Percentiles rank a stretch among this genome's conserved stretches.
Evolutionary conservation across 2,113 vertebrate genomes (phyloP).

Genomic region (Hemibagrus wyckioides): DNA sequence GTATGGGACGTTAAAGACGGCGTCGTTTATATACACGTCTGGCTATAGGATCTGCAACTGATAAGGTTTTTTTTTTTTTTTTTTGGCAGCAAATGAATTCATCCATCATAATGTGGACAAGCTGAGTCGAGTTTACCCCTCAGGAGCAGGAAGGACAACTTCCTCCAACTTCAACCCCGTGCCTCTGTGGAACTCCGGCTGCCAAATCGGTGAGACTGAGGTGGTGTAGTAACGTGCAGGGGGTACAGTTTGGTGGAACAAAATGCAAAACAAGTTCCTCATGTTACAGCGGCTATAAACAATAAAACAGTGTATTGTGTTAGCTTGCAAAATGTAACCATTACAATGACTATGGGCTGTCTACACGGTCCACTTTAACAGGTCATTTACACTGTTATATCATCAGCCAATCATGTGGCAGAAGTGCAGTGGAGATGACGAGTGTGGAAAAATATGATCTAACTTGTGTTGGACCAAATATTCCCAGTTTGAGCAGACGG

Average conservation of each 20-base stretch:
- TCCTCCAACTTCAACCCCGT: conserved; percentile 92
- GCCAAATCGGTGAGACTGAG: conserved; percentile 82
- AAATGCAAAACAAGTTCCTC: too few relatives aligned
- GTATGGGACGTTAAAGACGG: too few relatives aligned
- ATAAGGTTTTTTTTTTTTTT: background rate
- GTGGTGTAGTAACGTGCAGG: background rate
- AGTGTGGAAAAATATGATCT: too few relatives aligned
- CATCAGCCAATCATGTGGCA: too few relatives aligned
- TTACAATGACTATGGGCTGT: background rate
- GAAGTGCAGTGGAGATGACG: too few relatives aligned
- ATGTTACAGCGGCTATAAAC: too few relatives aligned
- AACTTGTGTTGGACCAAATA: background rate
- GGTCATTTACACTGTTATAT: too few relatives aligned
- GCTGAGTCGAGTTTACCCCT: conserved; percentile 89
- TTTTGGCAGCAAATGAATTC: conserved; percentile 75
- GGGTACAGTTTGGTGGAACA: too few relatives aligned
- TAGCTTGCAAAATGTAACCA: background rate
- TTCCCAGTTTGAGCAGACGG: background rate
- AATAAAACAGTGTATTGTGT: background rate
- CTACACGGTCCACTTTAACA: background rate
- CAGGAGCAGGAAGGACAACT: conserved; percentile 80
- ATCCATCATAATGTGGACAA: conserved; percentile 83
- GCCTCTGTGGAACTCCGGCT: conserved; percentile 90
- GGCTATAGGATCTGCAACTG: background rate
- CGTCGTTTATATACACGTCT: background rate